phyloP scores from a whole-genome alignment of 92 coral and sea anemone species.

The Epizoanthus rinbou region DNA sequence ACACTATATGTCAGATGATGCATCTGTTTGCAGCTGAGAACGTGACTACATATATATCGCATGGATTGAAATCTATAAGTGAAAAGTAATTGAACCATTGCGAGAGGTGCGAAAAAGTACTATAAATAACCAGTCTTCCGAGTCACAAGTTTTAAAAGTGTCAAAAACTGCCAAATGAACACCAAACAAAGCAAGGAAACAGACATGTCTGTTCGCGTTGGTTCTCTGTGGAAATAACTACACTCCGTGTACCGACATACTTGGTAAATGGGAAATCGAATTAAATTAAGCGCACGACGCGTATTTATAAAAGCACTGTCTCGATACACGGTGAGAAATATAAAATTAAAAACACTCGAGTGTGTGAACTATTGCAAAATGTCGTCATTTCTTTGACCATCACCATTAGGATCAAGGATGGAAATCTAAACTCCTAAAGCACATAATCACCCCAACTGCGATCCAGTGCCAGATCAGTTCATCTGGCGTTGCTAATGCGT shows the following conservation, averaged over 20 bases:
- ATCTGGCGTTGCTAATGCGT: background rate
- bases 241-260: background rate
- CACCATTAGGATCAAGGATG: background rate
- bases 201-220: constrained; percentile 5
- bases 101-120: background rate
- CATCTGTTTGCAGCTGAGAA: no score
- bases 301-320: no score
- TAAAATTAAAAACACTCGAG: no score
- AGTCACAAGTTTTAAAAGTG: background rate
- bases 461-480: background rate
- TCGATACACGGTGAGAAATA: no score
- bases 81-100: background rate
- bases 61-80: no score
- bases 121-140: background rate
- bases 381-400: no score
- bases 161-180: constrained; percentile 2
- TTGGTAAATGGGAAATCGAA: background rate
- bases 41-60: no score
- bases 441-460: constrained; percentile 11
- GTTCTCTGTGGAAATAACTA: background rate
- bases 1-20: no score
- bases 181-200: background rate
- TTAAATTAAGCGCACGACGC: no score
- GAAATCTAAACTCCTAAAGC: background rate
- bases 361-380: no score